Base-by-base conservation (phyloP, 2,113 vertebrate genomes). In the Dascyllus trimaculatus region DNA sequence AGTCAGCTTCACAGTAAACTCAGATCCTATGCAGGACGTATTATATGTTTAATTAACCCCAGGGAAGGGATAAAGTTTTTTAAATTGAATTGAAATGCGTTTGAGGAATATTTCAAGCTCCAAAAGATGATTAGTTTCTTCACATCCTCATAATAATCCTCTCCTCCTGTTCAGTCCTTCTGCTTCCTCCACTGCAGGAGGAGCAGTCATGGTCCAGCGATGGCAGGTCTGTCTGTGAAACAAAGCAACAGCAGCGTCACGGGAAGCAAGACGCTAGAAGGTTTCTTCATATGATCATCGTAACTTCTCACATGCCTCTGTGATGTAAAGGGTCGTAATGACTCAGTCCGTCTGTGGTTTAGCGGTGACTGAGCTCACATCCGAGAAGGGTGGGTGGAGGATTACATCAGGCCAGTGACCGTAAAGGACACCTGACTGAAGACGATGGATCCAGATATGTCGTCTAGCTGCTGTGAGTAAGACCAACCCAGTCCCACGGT, bases 191-290 rank as follows among this genome's bases (percentile, higher is more conserved):
- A 52, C 73, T 70, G 71, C 81, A 80, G 80, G 59, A 78, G 56
- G 82, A 59, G 73, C 85, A 86, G 69, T 56, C 70, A 81, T 32
- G 89, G 88, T 80, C 84, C 87, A 88, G 76, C 81, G 84, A 91
- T 67, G 64, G 17, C 77, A 69, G 18, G 5, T 21, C 70, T 59
- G 73, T 82, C n/a, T n/a, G n/a, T n/a, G 76, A 71, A 79, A 67
- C 84, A 72, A 78, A 81, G 64, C 75, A 92, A 92, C n/a, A n/a
- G n/a, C n/a, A n/a, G n/a, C n/a, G n/a, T n/a, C n/a, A n/a, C n/a
- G n/a, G n/a, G n/a, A n/a, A n/a, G n/a, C n/a, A n/a, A n/a, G n/a
- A n/a, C n/a, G n/a, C n/a, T n/a, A n/a, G n/a, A n/a, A n/a, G n/a
- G n/a, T n/a, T n/a, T n/a, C n/a, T n/a, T n/a, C n/a, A n/a, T n/a